Evolutionary conservation across 23 tunicate genomes (phyloP), one percentile per base, ranked within the genome.

Genomic region (Oikopleura dioica): DNA sequence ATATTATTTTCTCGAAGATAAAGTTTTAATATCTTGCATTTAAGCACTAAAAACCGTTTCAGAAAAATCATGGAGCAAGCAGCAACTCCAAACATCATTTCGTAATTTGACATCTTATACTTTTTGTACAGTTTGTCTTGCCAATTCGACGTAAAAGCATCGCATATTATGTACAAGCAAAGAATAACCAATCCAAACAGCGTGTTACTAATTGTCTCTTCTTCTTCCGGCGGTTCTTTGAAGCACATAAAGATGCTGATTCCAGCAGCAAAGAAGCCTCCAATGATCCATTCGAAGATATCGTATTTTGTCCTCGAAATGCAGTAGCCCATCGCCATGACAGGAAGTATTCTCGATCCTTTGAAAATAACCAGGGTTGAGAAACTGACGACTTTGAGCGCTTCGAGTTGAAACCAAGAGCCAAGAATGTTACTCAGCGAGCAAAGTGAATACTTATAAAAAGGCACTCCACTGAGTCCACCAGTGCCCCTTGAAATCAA

Each of bases 61-160:
- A n/a, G n/a, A n/a, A 63, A 28, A 16, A 63, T 2, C 26, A 31
- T 28, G 2, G 72, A 63, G 2, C 29, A 24, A 16, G 33, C 72
- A 2, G 72, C 16, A 28, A 63, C 72, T 24, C 72, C 72, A 28
- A 63, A 63, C 72, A 63, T 63, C 72, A 63, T 63, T 63, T 63
- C 72, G 5, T 12, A 23, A 63, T 63, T 63, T 21, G 30, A 21
- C 72, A 63, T 63, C 5, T 63, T 24, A 31, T 63, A 28, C 26
- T 63, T 31, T 28, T 16, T 28, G 72, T 12, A 63, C 72, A 63
- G 26, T 28, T 63, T 63, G 29, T 63, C 72, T 28, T 63, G 72
- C 72, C 72, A 63, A 28, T 63, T 63, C 26, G 72, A 63, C 4
- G 72, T 63, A 28, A 63, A 63, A 23, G 72, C 16, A 28, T 63